phyloP scores from a whole-genome alignment of 2,113 vertebrate genomes.

The Pteruthius melanotis region DNA sequence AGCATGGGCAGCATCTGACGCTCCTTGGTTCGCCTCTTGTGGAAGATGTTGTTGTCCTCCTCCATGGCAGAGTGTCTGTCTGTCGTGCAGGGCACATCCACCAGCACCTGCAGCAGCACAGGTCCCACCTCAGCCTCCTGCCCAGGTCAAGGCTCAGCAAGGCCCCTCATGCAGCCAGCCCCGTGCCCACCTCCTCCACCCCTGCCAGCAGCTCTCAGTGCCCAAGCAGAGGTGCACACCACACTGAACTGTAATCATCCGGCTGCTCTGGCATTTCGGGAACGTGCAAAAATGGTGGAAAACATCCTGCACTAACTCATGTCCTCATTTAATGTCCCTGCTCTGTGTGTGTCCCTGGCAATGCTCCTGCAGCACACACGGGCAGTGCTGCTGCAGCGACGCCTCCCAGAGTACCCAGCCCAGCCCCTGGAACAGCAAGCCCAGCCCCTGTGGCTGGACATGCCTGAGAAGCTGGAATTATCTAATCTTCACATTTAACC shows the following conservation, averaged over 20 bases:
- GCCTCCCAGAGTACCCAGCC: rapidly evolving
- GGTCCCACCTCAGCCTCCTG: background rate
- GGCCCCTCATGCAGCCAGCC: background rate
- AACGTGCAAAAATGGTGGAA: background rate
- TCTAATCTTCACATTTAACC: background rate
- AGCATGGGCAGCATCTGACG: conserved; percentile 85
- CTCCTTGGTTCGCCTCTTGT: conserved; percentile 78
- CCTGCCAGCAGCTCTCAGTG: background rate
- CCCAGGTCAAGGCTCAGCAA: background rate
- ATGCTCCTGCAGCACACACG: rapidly evolving
- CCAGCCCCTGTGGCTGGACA: background rate
- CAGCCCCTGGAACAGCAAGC: background rate
- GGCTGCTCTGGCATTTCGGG: background rate
- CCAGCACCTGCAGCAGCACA: conserved; percentile 83
- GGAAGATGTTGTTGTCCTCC: conserved; percentile 93
- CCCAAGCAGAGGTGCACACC: rapidly evolving
- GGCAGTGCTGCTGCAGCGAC: background rate
- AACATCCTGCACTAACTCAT: rapidly evolving
- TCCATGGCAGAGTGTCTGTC: conserved; percentile 90
- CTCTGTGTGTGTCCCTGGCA: background rate
- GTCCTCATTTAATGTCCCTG: background rate
- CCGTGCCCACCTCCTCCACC: background rate
- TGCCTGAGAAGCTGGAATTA: background rate
- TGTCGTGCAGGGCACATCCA: conserved; percentile 94
- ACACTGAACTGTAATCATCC: background rate